These are phyloP conservation scores for Calephelis virginiensis DNA, from an alignment of 1,140 invertebrate genomes.

Conservation along the genomic window DNA sequence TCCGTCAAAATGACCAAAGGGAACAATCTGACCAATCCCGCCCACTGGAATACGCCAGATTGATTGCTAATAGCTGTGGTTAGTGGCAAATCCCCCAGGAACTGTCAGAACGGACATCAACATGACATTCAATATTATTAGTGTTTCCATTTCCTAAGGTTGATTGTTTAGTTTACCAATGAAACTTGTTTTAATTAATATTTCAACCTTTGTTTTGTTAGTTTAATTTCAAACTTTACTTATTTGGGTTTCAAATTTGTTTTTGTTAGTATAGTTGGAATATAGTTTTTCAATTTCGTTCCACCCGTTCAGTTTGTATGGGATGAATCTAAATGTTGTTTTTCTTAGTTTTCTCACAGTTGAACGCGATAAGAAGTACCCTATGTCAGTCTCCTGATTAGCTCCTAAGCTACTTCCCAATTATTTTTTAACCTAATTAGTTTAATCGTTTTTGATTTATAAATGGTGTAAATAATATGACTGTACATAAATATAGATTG, in stretches of 20 bases:
- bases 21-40: constrained; percentile 46
- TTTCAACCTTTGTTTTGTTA: not conserved
- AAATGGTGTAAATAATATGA: too few species aligned
- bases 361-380: too few species aligned
- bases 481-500: too few species aligned
- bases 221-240: not conserved
- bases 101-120: constrained; percentile 48
- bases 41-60: constrained; percentile 54
- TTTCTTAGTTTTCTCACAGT: too few species aligned
- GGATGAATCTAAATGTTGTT: too few species aligned
- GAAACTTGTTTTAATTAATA: not conserved
- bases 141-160: constrained; percentile 45
- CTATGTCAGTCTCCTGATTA: too few species aligned
- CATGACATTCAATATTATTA: constrained; percentile 52
- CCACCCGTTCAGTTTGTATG: too few species aligned
- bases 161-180: constrained; percentile 17
- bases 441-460: too few species aligned
- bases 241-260: not conserved
- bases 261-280: not conserved
- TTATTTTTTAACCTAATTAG: too few species aligned
- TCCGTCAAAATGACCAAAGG: constrained; percentile 42
- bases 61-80: constrained; percentile 70
- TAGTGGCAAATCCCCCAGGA: constrained; percentile 51
- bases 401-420: too few species aligned
- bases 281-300: not conserved